These are phyloP conservation scores for Stylophora pistillata DNA, from an alignment of 64 coral and sea anemone species.

Conservation along the genomic window DNA sequence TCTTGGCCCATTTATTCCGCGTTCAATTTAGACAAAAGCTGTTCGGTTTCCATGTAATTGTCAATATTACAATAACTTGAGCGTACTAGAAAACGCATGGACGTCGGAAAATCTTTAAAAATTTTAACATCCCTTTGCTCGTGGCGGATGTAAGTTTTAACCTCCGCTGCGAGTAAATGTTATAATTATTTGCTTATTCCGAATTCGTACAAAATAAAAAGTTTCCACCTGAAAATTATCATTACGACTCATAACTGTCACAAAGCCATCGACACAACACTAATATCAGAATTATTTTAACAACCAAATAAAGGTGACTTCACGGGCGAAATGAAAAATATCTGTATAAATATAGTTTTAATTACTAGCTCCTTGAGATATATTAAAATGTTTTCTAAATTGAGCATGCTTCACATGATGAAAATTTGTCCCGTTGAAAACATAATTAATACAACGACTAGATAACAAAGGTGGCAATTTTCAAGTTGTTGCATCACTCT, in stretches of 20 bases:
- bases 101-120: neutral
- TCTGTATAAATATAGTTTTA: constrained; percentile 3
- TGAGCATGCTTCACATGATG: neutral
- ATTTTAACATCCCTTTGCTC: neutral
- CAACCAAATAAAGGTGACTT: neutral
- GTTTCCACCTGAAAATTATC: neutral
- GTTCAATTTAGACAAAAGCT: neutral
- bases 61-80: neutral
- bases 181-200: neutral
- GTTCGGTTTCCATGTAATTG: neutral
- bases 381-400: neutral
- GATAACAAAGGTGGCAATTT: neutral
- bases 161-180: neutral
- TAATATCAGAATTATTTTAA: neutral
- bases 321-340: neutral
- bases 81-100: neutral
- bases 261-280: neutral
- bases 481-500: neutral
- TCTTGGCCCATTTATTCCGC: neutral
- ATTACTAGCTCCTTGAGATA: neutral
- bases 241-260: neutral
- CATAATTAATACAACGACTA: neutral
- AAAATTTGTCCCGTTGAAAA: neutral
- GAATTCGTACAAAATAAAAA: neutral
- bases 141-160: neutral